Conservation (phyloP, 1,140 invertebrate species). For the Polypedilum vanderplanki region DNA sequence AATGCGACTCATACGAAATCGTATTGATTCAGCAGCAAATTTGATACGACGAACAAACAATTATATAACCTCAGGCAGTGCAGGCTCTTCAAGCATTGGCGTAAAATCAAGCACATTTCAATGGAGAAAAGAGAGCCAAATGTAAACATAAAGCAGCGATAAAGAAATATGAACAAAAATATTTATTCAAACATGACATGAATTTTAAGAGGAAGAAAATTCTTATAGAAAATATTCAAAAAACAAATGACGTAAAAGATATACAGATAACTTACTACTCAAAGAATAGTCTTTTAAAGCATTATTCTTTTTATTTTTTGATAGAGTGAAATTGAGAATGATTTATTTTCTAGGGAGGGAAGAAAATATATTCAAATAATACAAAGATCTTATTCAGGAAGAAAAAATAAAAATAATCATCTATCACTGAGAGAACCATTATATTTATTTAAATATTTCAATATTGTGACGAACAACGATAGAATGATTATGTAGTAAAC, state of each 20-base stretch:
- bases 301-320: background rate
- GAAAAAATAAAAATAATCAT: background rate
- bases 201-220: background rate
- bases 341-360: too few species aligned
- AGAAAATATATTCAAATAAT: background rate
- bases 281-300: background rate
- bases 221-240: background rate
- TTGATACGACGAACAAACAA: constrained; percentile 45
- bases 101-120: constrained; percentile 60
- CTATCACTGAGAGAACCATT: background rate
- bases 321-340: background rate
- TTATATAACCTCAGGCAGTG: constrained; percentile 43
- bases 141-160: constrained; percentile 39
- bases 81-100: constrained; percentile 44
- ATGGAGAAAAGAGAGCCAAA: constrained; percentile 65
- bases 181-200: background rate
- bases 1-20: constrained; percentile 67
- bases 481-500: too few species aligned
- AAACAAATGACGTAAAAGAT: background rate
- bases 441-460: too few species aligned
- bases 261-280: background rate
- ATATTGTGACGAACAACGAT: too few species aligned
- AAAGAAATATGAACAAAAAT: background rate
- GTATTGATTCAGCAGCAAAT: constrained; percentile 55
- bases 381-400: background rate